Percentiles rank a stretch among this genome's conserved stretches.
These are phyloP conservation scores for Cariama cristata DNA, from an alignment of 2,113 vertebrate genomes.

Conservation along the genomic window DNA sequence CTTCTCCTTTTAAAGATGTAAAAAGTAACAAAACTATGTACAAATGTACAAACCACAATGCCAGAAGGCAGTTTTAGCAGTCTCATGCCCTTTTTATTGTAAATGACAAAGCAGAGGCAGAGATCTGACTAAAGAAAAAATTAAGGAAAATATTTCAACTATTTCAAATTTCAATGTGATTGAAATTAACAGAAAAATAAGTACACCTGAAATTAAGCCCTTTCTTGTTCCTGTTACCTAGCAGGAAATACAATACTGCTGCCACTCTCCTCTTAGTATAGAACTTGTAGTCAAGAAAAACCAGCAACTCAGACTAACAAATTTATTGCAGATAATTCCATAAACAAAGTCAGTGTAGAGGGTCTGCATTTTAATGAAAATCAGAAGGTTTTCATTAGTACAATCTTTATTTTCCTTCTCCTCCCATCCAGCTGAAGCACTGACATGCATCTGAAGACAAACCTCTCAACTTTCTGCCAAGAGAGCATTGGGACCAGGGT, in stretches of 20 bases:
- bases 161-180: background rate
- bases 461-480: constrained; percentile 41
- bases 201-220: background rate
- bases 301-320: background rate
- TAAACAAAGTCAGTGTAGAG: constrained; percentile 33
- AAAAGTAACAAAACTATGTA: background rate
- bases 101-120: background rate
- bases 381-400: constrained; percentile 27
- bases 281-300: background rate
- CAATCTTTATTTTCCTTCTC: background rate
- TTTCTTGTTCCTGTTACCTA: background rate
- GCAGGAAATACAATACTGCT: background rate
- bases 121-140: background rate
- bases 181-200: background rate
- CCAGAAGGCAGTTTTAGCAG: background rate
- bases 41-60: background rate
- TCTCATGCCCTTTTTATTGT: background rate
- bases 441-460: constrained; percentile 24
- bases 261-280: background rate
- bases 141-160: background rate
- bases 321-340: constrained; percentile 23
- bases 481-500: constrained; percentile 1
- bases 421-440: constrained; percentile 42
- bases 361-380: constrained; percentile 49
- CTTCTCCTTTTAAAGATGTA: background rate